Conservation (phyloP, 2,113 vertebrate genomes). For the Polyodon spathula region DNA sequence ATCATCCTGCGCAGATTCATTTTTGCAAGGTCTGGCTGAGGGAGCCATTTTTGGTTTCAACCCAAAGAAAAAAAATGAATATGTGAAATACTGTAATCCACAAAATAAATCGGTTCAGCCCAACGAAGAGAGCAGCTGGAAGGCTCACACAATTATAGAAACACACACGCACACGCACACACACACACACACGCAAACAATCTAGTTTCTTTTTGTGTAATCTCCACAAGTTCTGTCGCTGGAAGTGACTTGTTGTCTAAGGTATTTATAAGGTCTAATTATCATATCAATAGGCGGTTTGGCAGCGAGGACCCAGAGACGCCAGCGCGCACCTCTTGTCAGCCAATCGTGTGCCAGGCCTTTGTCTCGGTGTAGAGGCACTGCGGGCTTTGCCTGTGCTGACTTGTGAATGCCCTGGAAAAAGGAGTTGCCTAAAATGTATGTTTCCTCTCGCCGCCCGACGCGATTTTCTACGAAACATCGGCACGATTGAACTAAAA, state of each 20-base stretch:
- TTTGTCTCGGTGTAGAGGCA: conserved; percentile 57
- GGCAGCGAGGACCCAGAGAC: conserved; percentile 38
- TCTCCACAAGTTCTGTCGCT: conserved; percentile 36
- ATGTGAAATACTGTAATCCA: conserved; percentile 22
- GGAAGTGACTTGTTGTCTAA: conserved; percentile 36
- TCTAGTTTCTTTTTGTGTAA: conserved; percentile 41
- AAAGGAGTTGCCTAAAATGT: conserved; percentile 25
- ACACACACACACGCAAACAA: conserved; percentile 27
- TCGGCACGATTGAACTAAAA: background rate
- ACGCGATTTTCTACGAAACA: conserved; percentile 9
- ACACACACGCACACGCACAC: conserved; percentile 27
- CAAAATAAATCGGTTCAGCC: conserved; percentile 40
- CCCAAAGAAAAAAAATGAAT: conserved; percentile 17
- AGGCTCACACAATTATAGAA: conserved; percentile 30
- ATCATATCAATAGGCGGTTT: conserved; percentile 61
- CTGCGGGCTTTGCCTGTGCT: conserved; percentile 27
- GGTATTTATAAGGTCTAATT: conserved; percentile 62
- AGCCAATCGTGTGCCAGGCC: conserved; percentile 59
- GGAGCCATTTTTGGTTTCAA: conserved; percentile 58
- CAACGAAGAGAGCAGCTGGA: conserved; percentile 36
- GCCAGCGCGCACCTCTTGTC: conserved; percentile 39
- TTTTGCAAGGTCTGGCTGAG: conserved; percentile 38
- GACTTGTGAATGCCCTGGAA: conserved; percentile 26
- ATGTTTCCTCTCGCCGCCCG: conserved; percentile 27
- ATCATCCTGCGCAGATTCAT: conserved; percentile 39